These are phyloP conservation scores for Sebastiscus tertius DNA, from an alignment of 2,797 vertebrate genomes.

Conservation along the genomic window DNA sequence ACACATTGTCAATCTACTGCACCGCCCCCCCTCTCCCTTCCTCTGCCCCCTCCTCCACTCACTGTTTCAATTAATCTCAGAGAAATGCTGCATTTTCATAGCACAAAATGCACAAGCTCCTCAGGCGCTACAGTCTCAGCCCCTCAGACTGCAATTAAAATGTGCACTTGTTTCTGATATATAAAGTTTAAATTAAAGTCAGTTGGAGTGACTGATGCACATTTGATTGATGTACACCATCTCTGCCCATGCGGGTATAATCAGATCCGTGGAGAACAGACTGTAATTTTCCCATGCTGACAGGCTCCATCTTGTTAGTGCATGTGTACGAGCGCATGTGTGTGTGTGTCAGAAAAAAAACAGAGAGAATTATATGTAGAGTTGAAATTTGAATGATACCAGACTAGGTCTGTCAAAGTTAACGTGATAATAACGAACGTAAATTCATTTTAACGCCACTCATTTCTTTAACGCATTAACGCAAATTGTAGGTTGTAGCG, in stretches of 20 bases:
- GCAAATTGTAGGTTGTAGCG: no score
- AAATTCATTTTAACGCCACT: no score
- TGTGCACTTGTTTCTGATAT: background rate
- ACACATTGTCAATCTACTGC: background rate
- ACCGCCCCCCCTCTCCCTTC: background rate
- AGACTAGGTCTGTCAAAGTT: no score
- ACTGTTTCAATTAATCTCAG: background rate
- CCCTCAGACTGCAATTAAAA: background rate
- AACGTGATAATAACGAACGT: no score
- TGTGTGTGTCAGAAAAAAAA: background rate
- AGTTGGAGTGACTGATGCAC: background rate
- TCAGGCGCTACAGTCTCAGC: background rate
- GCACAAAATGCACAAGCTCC: background rate
- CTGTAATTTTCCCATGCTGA: conserved; percentile 9
- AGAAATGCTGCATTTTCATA: background rate
- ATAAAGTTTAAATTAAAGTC: background rate
- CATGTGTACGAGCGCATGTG: background rate
- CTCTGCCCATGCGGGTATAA: background rate
- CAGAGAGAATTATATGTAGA: background rate
- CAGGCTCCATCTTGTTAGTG: background rate
- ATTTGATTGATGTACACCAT: conserved; percentile 4
- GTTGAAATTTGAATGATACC: no score
- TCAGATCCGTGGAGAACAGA: background rate
- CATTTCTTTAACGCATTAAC: no score
- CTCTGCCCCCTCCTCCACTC: background rate